Evolutionary conservation across 2,888 invertebrate species (phyloP), one percentile per base, ranked within the genome.

Genomic region (Philaethria dido): DNA sequence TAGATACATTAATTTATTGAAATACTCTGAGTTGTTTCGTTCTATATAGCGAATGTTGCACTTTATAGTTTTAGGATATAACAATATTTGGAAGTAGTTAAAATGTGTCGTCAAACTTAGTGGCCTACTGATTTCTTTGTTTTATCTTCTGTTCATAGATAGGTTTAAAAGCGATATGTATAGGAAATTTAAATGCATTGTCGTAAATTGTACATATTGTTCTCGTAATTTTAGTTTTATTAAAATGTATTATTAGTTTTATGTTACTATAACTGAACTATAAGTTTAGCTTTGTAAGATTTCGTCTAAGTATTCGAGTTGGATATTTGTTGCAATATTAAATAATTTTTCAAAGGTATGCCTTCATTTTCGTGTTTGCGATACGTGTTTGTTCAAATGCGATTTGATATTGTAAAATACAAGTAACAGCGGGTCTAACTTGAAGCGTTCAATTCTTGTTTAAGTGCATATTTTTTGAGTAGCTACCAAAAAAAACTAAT

Each of bases 161-260:
- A 91, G 91, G 84, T 85, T 85, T 90, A 83, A 75, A 86, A 88
- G 83, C 85, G 82, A 86, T 88, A 89, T 89, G 86, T 88, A 88
- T 89, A 91, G 86, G 86, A 77, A 88, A 84, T 87, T 87, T 85
- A 82, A 80, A 80, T 77, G 82, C 84, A 83, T 84, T 83, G 82
- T 83, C 85, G 81, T 86, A 84, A 84, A 85, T 78, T 92, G 92
- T 92, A 92, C 86, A 92, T 92, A 92, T 92, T 89, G 90, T 90
- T 91, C 90, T 79, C 77, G 79, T 88, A 86, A 86, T 86, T 86
- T 89, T 87, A 86, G 88, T 90, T 89, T 60, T 79, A 81, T 80
- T 86, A 84, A 88, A 82, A 80, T 83, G 89, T 91, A 90, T 89
- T 89, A 89, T 90, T 90, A 89, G 85, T 89, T 90, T 80, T 81